Percentiles rank a stretch among this genome's conserved stretches.
These are phyloP conservation scores for Siniperca knerii DNA, from an alignment of 2,113 vertebrate species.

Conservation along the genomic window DNA sequence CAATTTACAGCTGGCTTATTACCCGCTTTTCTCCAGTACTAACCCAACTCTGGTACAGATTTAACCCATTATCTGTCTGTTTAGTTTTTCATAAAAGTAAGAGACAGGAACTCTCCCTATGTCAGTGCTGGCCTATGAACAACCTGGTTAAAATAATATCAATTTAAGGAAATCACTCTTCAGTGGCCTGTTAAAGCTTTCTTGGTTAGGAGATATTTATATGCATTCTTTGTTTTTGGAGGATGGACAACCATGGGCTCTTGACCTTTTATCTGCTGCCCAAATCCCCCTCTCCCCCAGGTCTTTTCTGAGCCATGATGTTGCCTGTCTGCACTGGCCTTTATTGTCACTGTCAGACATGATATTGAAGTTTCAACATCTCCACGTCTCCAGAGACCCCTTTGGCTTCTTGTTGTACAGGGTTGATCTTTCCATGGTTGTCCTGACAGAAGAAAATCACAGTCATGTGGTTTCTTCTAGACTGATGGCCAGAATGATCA, in stretches of 20 bases:
- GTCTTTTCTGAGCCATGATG: slow-evolving; percentile 93
- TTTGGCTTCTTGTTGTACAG: slow-evolving; percentile 32
- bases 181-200: not conserved
- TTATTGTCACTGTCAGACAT: slow-evolving; percentile 86
- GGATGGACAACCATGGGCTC: slow-evolving; percentile 91
- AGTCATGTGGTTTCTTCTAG: slow-evolving; percentile 48
- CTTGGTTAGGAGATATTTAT: not conserved
- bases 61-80: not conserved
- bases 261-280: slow-evolving; percentile 56
- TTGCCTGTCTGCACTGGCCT: slow-evolving; percentile 97
- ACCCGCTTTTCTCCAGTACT: not conserved
- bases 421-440: slow-evolving; percentile 46
- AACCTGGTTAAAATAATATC: not conserved
- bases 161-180: not conserved
- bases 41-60: not conserved
- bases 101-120: not conserved
- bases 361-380: slow-evolving; percentile 6
- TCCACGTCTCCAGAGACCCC: slow-evolving; percentile 5
- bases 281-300: slow-evolving; percentile 62
- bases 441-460: slow-evolving; percentile 47
- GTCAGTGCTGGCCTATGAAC: not conserved
- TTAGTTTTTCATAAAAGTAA: not conserved
- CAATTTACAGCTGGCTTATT: not conserved
- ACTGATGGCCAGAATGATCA: slow-evolving; percentile 58
- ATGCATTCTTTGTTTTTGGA: slow-evolving; percentile 49